Evolutionary conservation across 92 coral and sea anemone genomes (phyloP), one percentile per base, ranked within the genome.

Genomic region (Umimayanthus kanabou): DNA sequence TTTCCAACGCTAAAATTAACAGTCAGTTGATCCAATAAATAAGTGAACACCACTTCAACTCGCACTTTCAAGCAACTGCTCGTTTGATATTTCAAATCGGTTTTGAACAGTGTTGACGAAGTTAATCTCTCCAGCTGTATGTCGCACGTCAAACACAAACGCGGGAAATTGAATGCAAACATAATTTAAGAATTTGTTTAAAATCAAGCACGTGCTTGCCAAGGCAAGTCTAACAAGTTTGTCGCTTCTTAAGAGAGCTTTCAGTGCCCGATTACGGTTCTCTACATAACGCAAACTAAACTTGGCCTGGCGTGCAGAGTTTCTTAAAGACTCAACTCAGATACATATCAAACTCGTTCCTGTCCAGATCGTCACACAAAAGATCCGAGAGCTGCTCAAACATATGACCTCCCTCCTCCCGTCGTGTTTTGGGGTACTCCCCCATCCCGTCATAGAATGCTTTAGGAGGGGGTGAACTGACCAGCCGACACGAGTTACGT

Each of bases 271-370:
- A 26, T 61, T 61, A 23, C 69, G 25, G 53, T 13, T 43, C 8
- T 14, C 55, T 6, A 5, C 0, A 49, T 3, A n/a, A 18, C 33
- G 22, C 66, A 45, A 49, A 45, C 16, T 75, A 9, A 18, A 18
- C 4, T 39, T 10, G 5, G 26, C 33, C 6, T 43, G 49, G 53
- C 29, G 26, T 22, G 29, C 22, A 55, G 9, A 45, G 23, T 49
- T 30, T 49, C 49, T 53, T 2, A 33, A 30, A 14, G 20, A 30
- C 55, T 39, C 23, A 83, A 43, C 66, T 94, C 25, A 97, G 89
- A 76, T 97, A 97, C 98, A 95, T 94, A 81, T 94, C 98, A 89
- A 97, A 95, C 81, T 97, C 99, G 25, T 95, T 93, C 45, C 98
- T 93, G 81, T 97, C 96, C 72, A 97, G 82, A 85, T 95, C 98